These are phyloP conservation scores for Pundamilia nyererei DNA, from an alignment of 2,113 vertebrate species.

Conservation along the genomic window DNA sequence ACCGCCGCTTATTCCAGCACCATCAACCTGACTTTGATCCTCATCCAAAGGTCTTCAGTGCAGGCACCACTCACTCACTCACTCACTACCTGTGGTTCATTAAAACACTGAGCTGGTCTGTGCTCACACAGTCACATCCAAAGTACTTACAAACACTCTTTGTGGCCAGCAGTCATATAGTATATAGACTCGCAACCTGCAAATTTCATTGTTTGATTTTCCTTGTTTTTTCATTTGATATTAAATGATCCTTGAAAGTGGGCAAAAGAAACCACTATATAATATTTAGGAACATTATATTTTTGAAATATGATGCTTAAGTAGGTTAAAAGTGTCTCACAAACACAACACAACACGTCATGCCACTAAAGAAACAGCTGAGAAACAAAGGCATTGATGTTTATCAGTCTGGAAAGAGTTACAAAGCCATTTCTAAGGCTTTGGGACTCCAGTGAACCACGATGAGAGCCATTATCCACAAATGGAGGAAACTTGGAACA, in stretches of 20 bases:
- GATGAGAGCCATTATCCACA: not conserved
- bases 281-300: not conserved
- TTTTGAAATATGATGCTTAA: not conserved
- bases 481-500: not conserved
- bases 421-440: not conserved
- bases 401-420: not conserved
- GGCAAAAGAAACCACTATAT: not conserved
- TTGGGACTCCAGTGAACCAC: not conserved
- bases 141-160: not conserved
- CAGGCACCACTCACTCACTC: not conserved
- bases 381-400: not conserved
- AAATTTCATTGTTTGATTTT: not conserved
- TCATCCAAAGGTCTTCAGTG: constrained; percentile 16
- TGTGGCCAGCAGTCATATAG: not conserved
- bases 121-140: not conserved
- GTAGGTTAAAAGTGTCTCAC: not conserved
- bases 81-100: not conserved
- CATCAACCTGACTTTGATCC: constrained; percentile 48
- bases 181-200: not conserved
- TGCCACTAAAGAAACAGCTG: not conserved
- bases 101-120: constrained; percentile 3
- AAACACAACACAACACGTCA: not conserved
- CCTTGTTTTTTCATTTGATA: not conserved
- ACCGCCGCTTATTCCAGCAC: constrained; percentile 11
- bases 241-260: not conserved